Evolutionary conservation across 2,113 vertebrate genomes (phyloP).

Genomic region (Rhombomys opimus): DNA sequence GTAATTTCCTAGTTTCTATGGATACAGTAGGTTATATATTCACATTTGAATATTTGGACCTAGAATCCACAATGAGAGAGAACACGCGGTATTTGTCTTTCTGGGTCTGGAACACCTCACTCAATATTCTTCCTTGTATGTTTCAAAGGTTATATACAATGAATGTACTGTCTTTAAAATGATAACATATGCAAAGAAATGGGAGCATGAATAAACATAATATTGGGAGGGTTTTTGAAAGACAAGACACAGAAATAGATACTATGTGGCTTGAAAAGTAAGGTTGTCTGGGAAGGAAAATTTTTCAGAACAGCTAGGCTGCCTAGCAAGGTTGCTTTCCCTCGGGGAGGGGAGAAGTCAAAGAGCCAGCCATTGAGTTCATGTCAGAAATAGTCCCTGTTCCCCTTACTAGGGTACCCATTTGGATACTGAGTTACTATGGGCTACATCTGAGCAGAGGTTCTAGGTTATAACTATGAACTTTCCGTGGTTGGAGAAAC

Average conservation of each 20-base stretch:
- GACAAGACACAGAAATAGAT: neutral
- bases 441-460: too few relatives aligned
- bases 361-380: too few relatives aligned
- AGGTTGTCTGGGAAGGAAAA: neutral
- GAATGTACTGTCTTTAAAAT: neutral
- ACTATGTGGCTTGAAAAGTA: neutral
- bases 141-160: conserved; percentile 18
- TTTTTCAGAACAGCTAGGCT: neutral
- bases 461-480: too few relatives aligned
- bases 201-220: neutral
- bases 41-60: neutral
- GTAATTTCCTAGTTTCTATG: neutral
- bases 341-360: too few relatives aligned
- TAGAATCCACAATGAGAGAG: neutral
- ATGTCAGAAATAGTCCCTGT: too few relatives aligned
- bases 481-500: too few relatives aligned
- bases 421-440: too few relatives aligned
- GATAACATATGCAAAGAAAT: conserved; percentile 29
- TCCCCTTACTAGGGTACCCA: too few relatives aligned
- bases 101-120: neutral
- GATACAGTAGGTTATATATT: neutral
- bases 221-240: neutral
- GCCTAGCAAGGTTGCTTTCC: too few relatives aligned
- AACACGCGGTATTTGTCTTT: neutral
- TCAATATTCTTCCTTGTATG: neutral